phyloP scores from a whole-genome alignment of 2,113 vertebrate species.

The Eretmochelys imbricata region DNA sequence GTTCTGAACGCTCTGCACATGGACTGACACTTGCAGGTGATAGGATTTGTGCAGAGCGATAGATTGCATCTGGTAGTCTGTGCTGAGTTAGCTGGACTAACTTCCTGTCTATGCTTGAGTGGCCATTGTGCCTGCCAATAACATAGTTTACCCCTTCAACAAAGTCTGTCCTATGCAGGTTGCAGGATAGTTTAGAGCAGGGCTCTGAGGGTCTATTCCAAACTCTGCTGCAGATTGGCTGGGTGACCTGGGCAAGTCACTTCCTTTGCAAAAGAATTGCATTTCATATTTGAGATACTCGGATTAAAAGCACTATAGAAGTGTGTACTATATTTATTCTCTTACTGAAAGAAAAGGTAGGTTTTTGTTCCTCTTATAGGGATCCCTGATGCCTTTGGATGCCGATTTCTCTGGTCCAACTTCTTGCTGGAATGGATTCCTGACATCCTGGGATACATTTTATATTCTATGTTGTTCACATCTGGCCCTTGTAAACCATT shows the following conservation, averaged over 20 bases:
- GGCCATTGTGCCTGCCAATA: neutral
- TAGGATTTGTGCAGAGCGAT: accelerated
- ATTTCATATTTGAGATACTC: neutral
- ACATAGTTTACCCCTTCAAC: neutral
- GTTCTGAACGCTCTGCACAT: accelerated
- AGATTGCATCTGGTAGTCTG: neutral
- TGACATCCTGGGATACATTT: accelerated
- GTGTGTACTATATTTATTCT: neutral
- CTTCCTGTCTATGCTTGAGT: accelerated
- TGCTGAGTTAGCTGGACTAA: accelerated
- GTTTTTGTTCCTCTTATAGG: accelerated
- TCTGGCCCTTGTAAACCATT: accelerated
- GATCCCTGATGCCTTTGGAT: accelerated
- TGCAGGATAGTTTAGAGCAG: neutral
- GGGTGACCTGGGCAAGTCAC: accelerated
- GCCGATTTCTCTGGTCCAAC: accelerated
- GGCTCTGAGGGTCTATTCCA: neutral
- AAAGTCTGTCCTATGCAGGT: accelerated
- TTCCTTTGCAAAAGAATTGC: accelerated
- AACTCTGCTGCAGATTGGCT: neutral
- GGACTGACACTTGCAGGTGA: accelerated
- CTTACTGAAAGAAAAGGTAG: neutral
- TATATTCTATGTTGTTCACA: neutral
- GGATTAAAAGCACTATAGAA: neutral
- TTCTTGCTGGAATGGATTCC: neutral